Evolutionary conservation across 2,797 vertebrate species (phyloP).

Genomic region (Lepidocolaptes lacrymiger): DNA sequence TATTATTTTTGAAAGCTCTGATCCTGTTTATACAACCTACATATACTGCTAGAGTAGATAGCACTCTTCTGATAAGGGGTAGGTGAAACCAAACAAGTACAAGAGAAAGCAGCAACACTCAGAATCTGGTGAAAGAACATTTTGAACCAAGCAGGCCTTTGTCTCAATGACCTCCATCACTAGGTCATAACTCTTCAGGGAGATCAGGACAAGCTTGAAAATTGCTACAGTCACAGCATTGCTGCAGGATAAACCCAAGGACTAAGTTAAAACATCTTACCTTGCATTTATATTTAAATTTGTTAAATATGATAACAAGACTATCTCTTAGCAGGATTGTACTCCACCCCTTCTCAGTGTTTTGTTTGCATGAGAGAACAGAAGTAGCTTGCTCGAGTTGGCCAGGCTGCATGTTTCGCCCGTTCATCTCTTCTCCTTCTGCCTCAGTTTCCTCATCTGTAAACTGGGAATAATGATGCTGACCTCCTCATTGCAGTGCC

Average conservation of each 20-base stretch:
- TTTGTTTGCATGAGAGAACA: not conserved
- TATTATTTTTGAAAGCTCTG: not conserved
- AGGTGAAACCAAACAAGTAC: not conserved
- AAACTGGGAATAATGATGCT: not conserved
- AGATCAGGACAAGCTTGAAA: not conserved
- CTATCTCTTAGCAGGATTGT: not conserved
- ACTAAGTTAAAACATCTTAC: not conserved
- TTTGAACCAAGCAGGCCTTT: not conserved
- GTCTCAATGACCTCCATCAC: not conserved
- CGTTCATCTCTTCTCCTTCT: not conserved
- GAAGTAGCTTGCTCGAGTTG: not conserved
- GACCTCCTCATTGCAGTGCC: not conserved
- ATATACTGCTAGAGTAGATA: not conserved
- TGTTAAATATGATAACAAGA: not conserved
- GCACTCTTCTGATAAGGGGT: not conserved
- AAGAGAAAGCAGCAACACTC: not conserved
- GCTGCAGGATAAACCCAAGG: not conserved
- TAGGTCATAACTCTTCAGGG: not conserved
- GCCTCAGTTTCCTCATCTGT: not conserved
- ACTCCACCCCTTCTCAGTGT: not conserved
- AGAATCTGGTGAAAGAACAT: not conserved
- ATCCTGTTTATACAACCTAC: not conserved
- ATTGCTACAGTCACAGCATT: not conserved
- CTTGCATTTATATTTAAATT: not conserved
- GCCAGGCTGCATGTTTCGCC: not conserved